Evolutionary conservation across 2,113 vertebrate species (phyloP).

Genomic region (Phyllostomus hastatus): DNA sequence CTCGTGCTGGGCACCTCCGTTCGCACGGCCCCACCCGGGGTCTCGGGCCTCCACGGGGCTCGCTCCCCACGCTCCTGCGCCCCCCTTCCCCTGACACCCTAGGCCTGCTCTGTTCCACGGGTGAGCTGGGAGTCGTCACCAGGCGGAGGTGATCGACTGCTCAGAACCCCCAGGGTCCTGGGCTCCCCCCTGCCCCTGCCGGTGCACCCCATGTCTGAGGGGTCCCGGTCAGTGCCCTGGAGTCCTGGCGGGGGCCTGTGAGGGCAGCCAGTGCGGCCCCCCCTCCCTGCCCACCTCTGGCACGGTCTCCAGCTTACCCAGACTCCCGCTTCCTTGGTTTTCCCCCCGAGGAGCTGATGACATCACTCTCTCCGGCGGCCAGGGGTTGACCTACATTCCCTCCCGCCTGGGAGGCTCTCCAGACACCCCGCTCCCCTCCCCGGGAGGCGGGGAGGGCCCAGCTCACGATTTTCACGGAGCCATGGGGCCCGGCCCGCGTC

Average conservation of each 20-base stretch:
- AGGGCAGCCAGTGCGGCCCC: not conserved
- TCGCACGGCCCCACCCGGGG: fast-evolving
- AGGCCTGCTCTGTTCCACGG: fast-evolving
- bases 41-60: not conserved
- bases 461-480: slow-evolving; percentile 53
- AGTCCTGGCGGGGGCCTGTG: not conserved
- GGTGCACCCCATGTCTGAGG: not conserved
- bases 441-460: slow-evolving; percentile 32
- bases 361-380: slow-evolving; percentile 44
- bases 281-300: not conserved
- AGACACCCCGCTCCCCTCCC: slow-evolving; percentile 2
- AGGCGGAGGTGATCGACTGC: not conserved
- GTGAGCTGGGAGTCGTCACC: not conserved
- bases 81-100: fast-evolving
- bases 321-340: not conserved
- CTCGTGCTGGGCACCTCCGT: not conserved
- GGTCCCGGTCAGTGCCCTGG: fast-evolving
- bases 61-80: fast-evolving
- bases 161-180: not conserved
- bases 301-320: not conserved
- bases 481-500: not conserved
- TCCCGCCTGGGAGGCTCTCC: slow-evolving; percentile 61
- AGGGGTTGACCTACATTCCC: slow-evolving; percentile 68
- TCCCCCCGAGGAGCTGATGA: slow-evolving; percentile 27
- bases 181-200: fast-evolving